A percentile compares a stretch with the other conserved stretches of the same genome.
phyloP scores from a whole-genome alignment of 2,888 invertebrate genomes.

The Dysmachus trigonus region DNA sequence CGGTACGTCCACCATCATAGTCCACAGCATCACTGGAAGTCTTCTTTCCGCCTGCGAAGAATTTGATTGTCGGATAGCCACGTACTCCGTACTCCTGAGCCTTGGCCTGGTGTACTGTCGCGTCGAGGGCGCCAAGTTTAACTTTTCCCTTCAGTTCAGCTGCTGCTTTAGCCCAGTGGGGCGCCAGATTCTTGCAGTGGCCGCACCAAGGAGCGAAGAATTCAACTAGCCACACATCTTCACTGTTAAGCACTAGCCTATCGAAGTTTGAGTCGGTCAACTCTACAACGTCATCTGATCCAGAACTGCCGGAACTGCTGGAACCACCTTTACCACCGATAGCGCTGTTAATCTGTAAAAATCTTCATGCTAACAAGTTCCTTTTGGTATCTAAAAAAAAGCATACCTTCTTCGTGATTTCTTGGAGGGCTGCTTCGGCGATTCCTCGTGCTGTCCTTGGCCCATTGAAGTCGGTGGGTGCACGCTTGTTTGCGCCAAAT shows the following conservation, averaged over 20 bases:
- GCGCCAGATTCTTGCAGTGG: slow-evolving; percentile 95
- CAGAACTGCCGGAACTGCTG: slow-evolving; percentile 49
- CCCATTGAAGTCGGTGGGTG: slow-evolving; percentile 86
- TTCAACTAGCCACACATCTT: slow-evolving; percentile 97
- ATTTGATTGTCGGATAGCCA: slow-evolving; percentile 97
- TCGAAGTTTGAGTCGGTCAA: slow-evolving; percentile 97
- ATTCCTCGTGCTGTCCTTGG: slow-evolving; percentile 85
- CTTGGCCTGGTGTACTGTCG: slow-evolving; percentile 86
- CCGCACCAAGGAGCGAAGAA: slow-evolving; percentile 98
- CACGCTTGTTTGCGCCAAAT: slow-evolving; percentile 84
- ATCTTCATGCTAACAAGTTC: background rate
- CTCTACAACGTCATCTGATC: slow-evolving; percentile 75
- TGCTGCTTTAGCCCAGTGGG: slow-evolving; percentile 96
- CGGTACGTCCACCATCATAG: slow-evolving; percentile 92
- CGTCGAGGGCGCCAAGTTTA: slow-evolving; percentile 95
- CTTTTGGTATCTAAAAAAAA: background rate
- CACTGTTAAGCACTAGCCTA: slow-evolving; percentile 86
- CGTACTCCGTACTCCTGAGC: slow-evolving; percentile 86
- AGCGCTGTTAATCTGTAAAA: slow-evolving; percentile 25
- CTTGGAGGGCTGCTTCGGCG: slow-evolving; percentile 84
- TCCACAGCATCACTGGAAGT: slow-evolving; percentile 75
- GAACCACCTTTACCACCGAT: slow-evolving; percentile 32
- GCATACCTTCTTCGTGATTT: slow-evolving; percentile 78
- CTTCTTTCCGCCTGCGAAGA: slow-evolving; percentile 82
- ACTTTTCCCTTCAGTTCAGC: slow-evolving; percentile 94